These are phyloP conservation scores for Dendrocopos noguchii DNA, from an alignment of 2,113 vertebrate genomes.

Conservation along the genomic window DNA sequence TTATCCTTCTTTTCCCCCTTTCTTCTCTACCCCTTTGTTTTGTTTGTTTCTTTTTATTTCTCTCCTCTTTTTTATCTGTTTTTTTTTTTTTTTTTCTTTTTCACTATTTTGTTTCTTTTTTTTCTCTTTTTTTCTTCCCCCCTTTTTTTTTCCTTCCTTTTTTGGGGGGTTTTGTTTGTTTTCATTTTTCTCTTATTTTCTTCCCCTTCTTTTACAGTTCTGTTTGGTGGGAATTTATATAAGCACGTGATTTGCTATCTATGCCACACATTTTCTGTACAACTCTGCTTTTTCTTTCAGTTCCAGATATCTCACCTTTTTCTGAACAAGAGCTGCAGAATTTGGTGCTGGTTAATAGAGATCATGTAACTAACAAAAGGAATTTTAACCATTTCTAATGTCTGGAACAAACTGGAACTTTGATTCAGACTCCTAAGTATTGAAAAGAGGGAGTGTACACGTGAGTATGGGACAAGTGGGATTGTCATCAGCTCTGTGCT, in stretches of 20 bases:
- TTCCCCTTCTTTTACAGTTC: neutral
- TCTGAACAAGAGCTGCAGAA: neutral
- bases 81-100: no score
- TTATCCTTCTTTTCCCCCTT: neutral
- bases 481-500: neutral
- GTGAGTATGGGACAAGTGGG: neutral
- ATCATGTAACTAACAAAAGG: neutral
- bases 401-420: neutral
- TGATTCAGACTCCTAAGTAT: neutral
- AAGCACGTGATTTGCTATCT: neutral
- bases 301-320: neutral
- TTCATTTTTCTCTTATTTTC: no score
- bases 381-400: neutral
- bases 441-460: fast-evolving
- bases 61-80: no score
- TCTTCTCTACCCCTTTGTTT: no score
- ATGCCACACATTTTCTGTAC: neutral
- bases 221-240: neutral
- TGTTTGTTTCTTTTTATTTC: neutral
- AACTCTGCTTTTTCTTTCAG: neutral
- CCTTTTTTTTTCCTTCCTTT: no score
- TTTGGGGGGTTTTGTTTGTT: no score
- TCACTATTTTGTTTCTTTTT: no score
- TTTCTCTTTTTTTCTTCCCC: no score
- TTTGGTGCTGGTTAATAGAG: neutral